Base-by-base conservation (phyloP, 2,113 vertebrate species). In the Neopipo cinnamomea region DNA sequence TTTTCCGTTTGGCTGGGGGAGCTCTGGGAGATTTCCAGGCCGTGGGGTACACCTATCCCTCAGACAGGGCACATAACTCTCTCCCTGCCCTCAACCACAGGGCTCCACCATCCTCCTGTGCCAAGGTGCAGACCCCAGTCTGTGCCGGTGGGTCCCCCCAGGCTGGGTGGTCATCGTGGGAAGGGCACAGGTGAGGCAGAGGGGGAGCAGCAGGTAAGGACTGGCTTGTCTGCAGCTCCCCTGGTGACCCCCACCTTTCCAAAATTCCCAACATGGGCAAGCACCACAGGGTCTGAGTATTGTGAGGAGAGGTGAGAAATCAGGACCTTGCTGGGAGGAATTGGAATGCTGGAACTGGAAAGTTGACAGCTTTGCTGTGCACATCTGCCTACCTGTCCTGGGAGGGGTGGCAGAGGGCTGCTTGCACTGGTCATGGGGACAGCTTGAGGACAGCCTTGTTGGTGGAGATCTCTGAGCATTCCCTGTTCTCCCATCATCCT, bases 31-130 rank as follows among this genome's bases (percentile, higher is more conserved):
- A 7, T 66, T 82, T 78, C 46, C 75, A 82, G 74, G 39, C 68
- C 3, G 0, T 16, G 28, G 41, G 16, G 28, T 25, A 31, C 27
- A 46, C 15, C 16, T 49, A 31, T 58, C 23, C 39, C 49, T 85
- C 0, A 0, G 55, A 13, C 18, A 44, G 52, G 42, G 14, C 67
- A 73, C 0, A 0, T 25, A 30, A 41, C 9, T 37, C 0, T 8
- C 23, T 58, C 42, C n/a, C 17, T 88, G 56, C 25, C 55, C 41
- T 37, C 37, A 18, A 12, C 11, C 25, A 4, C 0, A 0, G 49
- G 20, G 17, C 46, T 49, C 11, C 46, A 53, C 42, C 25, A 8
- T 3, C 19, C 14, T 71, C 46, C 42, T 42, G 0, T 3, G 1
- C 27, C 3, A 9, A 23, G 37, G 35, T 2, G 6, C 53, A 73